Conservation (phyloP, 2,797 vertebrate genomes). For the Myotis planiceps region DNA sequence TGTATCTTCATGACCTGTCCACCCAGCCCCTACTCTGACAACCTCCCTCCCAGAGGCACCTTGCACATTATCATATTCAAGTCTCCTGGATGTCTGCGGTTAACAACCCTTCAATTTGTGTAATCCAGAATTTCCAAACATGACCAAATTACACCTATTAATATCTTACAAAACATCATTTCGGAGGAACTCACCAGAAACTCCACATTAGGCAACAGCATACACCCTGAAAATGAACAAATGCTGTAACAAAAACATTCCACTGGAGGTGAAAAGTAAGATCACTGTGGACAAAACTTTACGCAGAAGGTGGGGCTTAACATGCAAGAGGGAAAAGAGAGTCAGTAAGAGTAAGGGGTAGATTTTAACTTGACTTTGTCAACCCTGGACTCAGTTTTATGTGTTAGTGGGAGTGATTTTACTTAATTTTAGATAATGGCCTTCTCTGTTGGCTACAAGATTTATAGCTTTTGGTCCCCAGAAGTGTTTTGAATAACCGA, state of each 20-base stretch:
- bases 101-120: conserved; percentile 4
- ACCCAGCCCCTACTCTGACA: too few relatives aligned
- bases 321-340: background rate
- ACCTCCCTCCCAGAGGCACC: background rate
- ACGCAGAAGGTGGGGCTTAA: background rate
- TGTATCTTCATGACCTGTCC: background rate
- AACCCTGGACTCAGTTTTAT: background rate
- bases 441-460: conserved; percentile 31
- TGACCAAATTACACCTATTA: background rate
- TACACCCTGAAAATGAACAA: background rate
- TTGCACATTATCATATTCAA: background rate
- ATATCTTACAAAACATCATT: background rate
- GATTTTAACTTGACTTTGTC: conserved; percentile 20
- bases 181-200: background rate
- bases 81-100: background rate
- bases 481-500: conserved; percentile 45
- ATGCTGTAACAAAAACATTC: background rate
- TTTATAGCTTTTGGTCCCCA: conserved; percentile 31
- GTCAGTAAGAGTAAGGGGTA: background rate
- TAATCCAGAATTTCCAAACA: background rate
- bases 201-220: background rate
- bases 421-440: conserved; percentile 47
- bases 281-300: background rate
- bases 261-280: background rate
- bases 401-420: background rate